These are phyloP conservation scores for Spea multiplicata DNA, from an alignment of 2,113 vertebrate genomes.

Conservation along the genomic window DNA sequence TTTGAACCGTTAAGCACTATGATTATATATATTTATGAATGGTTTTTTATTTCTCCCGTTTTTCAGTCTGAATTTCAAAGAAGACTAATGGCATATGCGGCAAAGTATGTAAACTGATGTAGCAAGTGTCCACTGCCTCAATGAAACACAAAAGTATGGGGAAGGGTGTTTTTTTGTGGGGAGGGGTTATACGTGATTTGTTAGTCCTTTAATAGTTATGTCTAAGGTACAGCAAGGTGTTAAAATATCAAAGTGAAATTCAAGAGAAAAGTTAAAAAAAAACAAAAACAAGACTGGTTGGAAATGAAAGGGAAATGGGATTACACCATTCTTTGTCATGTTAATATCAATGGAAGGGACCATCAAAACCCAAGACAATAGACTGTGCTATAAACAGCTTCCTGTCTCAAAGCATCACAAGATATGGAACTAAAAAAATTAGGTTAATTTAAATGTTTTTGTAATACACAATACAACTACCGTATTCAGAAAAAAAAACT, in stretches of 20 bases:
- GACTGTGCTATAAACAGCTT: constrained; percentile 47
- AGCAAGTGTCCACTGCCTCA: constrained; percentile 36
- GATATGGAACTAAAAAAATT: too few species aligned
- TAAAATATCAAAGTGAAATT: constrained; percentile 58
- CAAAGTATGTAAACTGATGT: constrained; percentile 49
- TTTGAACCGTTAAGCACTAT: neutral
- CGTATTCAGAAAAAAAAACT: too few species aligned
- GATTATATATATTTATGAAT: constrained; percentile 54
- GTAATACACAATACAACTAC: too few species aligned
- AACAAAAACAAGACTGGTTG: constrained; percentile 51
- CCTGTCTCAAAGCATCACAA: constrained; percentile 43
- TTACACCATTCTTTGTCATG: constrained; percentile 56
- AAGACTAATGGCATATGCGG: constrained; percentile 52
- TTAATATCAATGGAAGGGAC: constrained; percentile 52
- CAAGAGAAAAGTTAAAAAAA: constrained; percentile 49
- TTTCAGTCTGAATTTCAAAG: constrained; percentile 57
- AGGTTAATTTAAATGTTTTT: too few species aligned
- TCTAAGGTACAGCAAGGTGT: constrained; percentile 49
- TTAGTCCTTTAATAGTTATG: constrained; percentile 51
- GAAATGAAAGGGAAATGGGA: constrained; percentile 50
- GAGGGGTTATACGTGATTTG: neutral
- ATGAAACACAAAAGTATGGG: neutral
- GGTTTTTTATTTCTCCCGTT: constrained; percentile 65
- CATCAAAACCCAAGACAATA: constrained; percentile 46
- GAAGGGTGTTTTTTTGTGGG: too few species aligned